Conservation (phyloP, 2,888 invertebrate genomes). For the Erebia aethiops region DNA sequence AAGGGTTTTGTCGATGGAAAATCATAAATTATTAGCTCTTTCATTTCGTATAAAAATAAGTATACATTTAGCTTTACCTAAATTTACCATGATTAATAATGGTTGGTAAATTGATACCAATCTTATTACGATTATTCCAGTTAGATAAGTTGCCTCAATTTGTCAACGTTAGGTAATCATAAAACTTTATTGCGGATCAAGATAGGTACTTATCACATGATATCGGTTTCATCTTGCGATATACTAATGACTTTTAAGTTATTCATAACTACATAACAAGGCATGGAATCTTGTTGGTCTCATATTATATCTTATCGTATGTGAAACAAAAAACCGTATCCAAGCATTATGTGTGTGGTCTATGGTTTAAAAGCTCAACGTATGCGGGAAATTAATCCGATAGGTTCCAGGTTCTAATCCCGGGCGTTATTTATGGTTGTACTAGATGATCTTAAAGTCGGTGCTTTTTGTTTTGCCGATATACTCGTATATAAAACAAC, state of each 20-base stretch:
- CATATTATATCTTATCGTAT: not conserved
- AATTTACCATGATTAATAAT: not conserved
- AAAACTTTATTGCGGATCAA: conserved; percentile 2
- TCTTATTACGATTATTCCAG: not conserved
- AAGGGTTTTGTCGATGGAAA: too few species aligned
- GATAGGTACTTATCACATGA: conserved; percentile 1
- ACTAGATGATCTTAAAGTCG: too few species aligned
- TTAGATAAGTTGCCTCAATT: not conserved
- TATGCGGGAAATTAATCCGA: too few species aligned
- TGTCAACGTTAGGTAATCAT: conserved; percentile 1
- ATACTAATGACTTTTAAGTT: conserved; percentile 1
- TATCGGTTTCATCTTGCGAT: conserved; percentile 6
- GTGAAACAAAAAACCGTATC: conserved; percentile 9
- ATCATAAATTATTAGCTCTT: too few species aligned
- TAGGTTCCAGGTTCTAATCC: too few species aligned
- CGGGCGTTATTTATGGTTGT: not conserved
- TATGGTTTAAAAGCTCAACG: not conserved
- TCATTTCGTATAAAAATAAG: not conserved
- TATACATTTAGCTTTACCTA: not conserved
- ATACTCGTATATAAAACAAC: not conserved
- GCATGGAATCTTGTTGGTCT: not conserved
- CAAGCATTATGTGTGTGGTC: not conserved
- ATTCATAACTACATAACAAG: not conserved
- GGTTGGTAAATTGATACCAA: not conserved
- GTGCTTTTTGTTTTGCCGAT: not conserved